A percentile compares a stretch with the other conserved stretches of the same genome.
phyloP scores from a whole-genome alignment of 2,113 vertebrate species.

The Percina caprodes region DNA sequence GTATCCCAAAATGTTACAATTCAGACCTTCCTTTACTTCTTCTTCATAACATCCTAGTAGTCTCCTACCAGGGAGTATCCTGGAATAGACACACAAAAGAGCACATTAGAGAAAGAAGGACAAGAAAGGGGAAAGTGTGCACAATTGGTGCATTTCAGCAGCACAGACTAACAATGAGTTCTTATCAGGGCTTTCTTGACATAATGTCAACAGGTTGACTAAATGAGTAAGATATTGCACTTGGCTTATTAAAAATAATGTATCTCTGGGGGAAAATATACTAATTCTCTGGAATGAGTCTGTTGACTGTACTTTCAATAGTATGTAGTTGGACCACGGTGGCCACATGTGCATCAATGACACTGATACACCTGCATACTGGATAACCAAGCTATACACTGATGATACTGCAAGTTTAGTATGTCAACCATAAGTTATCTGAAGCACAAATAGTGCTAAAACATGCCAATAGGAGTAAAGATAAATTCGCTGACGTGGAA shows the following conservation, averaged over 20 bases:
- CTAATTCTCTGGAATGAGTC: neutral
- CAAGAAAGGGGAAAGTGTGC: neutral
- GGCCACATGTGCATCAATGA: neutral
- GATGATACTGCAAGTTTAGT: neutral
- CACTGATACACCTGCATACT: neutral
- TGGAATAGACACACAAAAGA: neutral
- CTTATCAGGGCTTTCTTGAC: neutral
- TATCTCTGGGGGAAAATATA: neutral
- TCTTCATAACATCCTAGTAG: slow-evolving; percentile 16
- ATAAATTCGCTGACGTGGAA: neutral
- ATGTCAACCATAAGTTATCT: neutral
- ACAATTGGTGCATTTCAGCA: neutral
- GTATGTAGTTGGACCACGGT: too few species aligned
- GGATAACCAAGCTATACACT: neutral
- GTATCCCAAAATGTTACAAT: slow-evolving; percentile 34
- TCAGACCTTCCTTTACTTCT: slow-evolving; percentile 42
- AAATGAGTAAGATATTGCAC: neutral
- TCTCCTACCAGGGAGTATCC: slow-evolving; percentile 25
- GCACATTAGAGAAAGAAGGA: neutral
- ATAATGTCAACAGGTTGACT: neutral
- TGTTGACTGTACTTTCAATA: neutral
- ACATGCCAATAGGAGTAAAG: neutral
- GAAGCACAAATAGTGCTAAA: neutral
- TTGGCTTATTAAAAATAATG: neutral
- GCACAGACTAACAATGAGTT: neutral